phyloP scores from a whole-genome alignment of 1,140 invertebrate genomes.

The Drosophila lini region DNA sequence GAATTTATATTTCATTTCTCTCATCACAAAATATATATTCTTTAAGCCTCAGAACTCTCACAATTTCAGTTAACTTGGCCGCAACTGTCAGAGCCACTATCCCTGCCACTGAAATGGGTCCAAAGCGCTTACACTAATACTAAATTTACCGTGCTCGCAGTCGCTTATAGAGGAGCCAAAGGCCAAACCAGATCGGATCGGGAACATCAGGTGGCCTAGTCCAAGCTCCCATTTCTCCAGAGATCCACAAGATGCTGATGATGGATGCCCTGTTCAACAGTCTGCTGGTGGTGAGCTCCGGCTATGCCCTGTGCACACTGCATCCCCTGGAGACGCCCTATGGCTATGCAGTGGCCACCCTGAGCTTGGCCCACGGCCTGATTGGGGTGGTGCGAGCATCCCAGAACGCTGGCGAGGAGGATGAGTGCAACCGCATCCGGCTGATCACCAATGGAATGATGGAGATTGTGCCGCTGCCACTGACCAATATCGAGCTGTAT shows the following conservation, averaged over 20 bases:
- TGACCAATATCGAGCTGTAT: slow-evolving; percentile 74
- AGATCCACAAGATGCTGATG: slow-evolving; percentile 38
- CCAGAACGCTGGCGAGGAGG: slow-evolving; percentile 49
- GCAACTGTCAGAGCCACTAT: slow-evolving; percentile 32
- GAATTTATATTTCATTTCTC: not conserved
- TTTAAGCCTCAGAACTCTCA: not conserved
- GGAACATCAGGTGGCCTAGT: not conserved
- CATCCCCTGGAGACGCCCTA: slow-evolving; percentile 64
- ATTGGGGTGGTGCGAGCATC: slow-evolving; percentile 62
- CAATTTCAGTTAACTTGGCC: not conserved
- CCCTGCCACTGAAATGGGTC: slow-evolving; percentile 26
- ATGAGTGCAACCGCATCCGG: slow-evolving; percentile 54
- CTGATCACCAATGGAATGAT: slow-evolving; percentile 58
- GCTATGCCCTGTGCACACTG: slow-evolving; percentile 69
- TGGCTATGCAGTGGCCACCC: slow-evolving; percentile 60
- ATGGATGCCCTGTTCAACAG: slow-evolving; percentile 74
- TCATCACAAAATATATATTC: not conserved
- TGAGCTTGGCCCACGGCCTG: slow-evolving; percentile 70
- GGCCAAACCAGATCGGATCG: not conserved
- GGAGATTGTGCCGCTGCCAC: slow-evolving; percentile 70
- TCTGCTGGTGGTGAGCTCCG: slow-evolving; percentile 70
- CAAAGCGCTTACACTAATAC: slow-evolving; percentile 20
- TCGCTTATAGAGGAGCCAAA: not conserved
- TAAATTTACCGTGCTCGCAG: slow-evolving; percentile 55
- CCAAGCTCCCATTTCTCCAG: no score